Evolutionary conservation across 2,888 invertebrate species (phyloP).

Genomic region (Sylvicola fuscatus): DNA sequence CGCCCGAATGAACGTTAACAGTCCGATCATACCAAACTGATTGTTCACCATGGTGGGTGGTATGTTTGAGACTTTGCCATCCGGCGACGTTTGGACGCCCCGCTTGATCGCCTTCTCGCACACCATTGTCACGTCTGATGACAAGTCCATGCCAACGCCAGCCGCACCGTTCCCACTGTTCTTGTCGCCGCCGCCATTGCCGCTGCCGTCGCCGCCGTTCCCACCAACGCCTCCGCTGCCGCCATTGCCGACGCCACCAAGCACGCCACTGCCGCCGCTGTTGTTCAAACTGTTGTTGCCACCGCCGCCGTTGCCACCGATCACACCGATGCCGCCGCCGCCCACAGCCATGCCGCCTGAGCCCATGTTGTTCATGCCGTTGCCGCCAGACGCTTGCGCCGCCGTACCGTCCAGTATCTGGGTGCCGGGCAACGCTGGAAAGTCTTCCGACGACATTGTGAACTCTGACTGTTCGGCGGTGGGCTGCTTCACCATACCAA

Average conservation of each 20-base stretch:
- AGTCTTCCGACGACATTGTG: conserved; percentile 97
- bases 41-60: conserved; percentile 97
- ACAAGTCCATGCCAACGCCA: conserved; percentile 5
- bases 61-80: conserved; percentile 96
- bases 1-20: conserved; percentile 93
- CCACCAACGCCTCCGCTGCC: conserved; percentile 11
- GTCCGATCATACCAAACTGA: conserved; percentile 98
- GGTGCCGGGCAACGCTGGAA: conserved; percentile 95
- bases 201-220: conserved; percentile 10
- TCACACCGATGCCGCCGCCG: conserved; percentile 10
- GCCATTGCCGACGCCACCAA: conserved; percentile 12
- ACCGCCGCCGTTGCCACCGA: conserved; percentile 4
- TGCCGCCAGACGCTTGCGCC: conserved; percentile 30
- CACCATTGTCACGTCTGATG: conserved; percentile 12
- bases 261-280: conserved; percentile 8
- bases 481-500: conserved; percentile 91
- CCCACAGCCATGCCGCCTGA: conserved; percentile 10
- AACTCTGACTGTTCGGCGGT: conserved; percentile 83
- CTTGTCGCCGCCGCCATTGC: conserved; percentile 1
- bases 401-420: conserved; percentile 48
- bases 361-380: conserved; percentile 16
- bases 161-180: conserved; percentile 9
- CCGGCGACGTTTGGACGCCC: conserved; percentile 89
- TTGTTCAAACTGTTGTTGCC: conserved; percentile 9
- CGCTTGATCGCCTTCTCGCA: conserved; percentile 36